phyloP scores from a whole-genome alignment of 1,140 invertebrate genomes.

The Proctacanthus coquilletti region DNA sequence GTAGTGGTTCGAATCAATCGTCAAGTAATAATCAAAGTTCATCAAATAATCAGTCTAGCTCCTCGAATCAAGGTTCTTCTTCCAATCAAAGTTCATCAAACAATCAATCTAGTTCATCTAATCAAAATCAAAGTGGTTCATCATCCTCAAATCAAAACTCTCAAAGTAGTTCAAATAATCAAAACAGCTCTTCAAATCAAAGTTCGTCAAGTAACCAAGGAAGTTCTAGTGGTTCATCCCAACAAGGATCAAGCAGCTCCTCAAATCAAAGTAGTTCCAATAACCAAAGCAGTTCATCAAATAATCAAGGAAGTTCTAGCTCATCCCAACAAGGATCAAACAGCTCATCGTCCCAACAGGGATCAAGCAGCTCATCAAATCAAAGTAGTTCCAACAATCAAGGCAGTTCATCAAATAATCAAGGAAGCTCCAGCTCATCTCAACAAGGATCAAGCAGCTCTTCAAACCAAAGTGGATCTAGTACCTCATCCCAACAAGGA shows the following conservation, averaged over 20 bases:
- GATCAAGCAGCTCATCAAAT: slow-evolving; percentile 3
- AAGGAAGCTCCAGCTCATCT: slow-evolving; percentile 1
- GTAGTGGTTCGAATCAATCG: no score
- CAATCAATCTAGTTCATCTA: slow-evolving; percentile 4
- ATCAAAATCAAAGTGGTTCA: no score
- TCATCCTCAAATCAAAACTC: background rate
- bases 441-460: slow-evolving; percentile 4
- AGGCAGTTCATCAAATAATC: slow-evolving; percentile 4
- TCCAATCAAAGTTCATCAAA: background rate
- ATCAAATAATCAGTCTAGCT: background rate
- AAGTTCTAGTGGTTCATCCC: background rate
- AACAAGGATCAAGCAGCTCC: slow-evolving; percentile 5
- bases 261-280: slow-evolving; percentile 12
- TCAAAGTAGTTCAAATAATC: slow-evolving; percentile 1
- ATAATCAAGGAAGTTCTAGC: slow-evolving; percentile 1
- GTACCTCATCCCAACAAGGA: slow-evolving; percentile 1
- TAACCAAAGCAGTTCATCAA: slow-evolving; percentile 11
- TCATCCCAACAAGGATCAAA: slow-evolving; percentile 5
- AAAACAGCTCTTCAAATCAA: background rate
- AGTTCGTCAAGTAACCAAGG: slow-evolving; percentile 1
- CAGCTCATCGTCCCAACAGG: slow-evolving; percentile 1
- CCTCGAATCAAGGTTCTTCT: slow-evolving; percentile 1
- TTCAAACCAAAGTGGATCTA: slow-evolving; percentile 1
- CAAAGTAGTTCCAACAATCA: slow-evolving; percentile 2
- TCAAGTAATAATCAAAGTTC: slow-evolving; percentile 12